Evolutionary conservation across 2,113 vertebrate genomes (phyloP).

Genomic region (Formicarius rufipectus): DNA sequence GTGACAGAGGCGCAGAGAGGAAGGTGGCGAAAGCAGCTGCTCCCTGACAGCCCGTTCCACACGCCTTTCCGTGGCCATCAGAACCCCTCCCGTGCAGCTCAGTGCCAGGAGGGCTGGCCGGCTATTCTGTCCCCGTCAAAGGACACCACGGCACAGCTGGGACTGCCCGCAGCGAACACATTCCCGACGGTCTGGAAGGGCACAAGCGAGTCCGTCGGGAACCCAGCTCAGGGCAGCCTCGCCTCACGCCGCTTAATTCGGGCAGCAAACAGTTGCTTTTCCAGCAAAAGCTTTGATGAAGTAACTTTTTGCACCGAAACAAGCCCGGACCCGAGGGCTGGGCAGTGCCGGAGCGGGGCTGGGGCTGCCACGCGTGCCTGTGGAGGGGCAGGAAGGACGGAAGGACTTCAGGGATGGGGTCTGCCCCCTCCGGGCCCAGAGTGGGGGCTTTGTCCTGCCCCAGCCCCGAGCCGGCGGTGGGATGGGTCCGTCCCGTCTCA

Average conservation of each 20-base stretch:
- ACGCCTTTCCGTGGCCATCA: neutral
- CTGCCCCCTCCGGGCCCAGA: neutral
- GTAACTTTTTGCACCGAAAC: fast-evolving
- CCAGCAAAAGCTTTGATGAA: neutral
- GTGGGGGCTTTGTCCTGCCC: neutral
- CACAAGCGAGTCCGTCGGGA: fast-evolving
- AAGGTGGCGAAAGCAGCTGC: neutral
- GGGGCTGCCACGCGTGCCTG: fast-evolving
- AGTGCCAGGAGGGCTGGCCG: fast-evolving
- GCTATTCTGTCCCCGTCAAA: neutral
- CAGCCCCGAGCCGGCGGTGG: neutral
- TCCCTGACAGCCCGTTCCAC: neutral
- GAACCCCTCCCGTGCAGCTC: neutral
- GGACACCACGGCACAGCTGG: fast-evolving
- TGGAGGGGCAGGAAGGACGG: neutral
- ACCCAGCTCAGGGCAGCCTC: fast-evolving
- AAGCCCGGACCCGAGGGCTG: neutral
- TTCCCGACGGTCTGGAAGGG: fast-evolving
- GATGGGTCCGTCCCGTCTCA: neutral
- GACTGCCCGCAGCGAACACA: fast-evolving
- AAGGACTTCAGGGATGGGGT: no score
- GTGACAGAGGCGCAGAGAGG: neutral
- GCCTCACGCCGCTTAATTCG: fast-evolving
- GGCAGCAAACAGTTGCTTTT: fast-evolving
- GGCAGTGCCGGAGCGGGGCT: neutral